These are phyloP conservation scores for Microctenopoma stevenorrisi DNA, from an alignment of 2,797 vertebrate species.

Conservation along the genomic window DNA sequence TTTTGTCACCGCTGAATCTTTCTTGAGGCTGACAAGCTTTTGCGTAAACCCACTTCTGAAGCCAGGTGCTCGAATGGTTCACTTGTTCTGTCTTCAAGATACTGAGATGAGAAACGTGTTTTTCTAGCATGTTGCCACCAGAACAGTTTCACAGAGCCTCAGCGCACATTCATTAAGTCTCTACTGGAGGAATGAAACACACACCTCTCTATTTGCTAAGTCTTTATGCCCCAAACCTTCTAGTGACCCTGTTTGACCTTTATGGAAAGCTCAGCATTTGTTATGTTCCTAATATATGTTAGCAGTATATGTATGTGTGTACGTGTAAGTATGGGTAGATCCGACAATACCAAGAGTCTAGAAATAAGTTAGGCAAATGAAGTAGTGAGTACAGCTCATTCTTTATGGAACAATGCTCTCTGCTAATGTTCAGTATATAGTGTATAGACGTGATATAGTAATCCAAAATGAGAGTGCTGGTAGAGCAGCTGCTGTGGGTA, in stretches of 20 bases:
- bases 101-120: slow-evolving; percentile 1
- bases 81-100: slow-evolving; percentile 14
- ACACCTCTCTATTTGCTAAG: background rate
- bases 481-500: slow-evolving; percentile 70
- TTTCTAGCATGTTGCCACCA: background rate
- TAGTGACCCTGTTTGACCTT: background rate
- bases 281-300: background rate
- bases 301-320: too few relatives aligned
- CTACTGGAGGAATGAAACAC: background rate
- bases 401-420: slow-evolving; percentile 16
- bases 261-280: background rate
- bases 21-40: slow-evolving; percentile 17
- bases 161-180: background rate
- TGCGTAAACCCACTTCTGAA: background rate
- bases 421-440: slow-evolving; percentile 34
- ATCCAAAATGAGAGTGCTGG: slow-evolving; percentile 70
- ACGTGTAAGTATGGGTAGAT: background rate
- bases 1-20: slow-evolving; percentile 8
- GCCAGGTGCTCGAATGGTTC: slow-evolving; percentile 1
- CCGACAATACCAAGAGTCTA: background rate
- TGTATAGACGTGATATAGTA: slow-evolving; percentile 66
- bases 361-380: background rate
- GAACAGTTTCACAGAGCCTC: background rate
- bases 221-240: background rate
- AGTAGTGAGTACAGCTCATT: background rate